phyloP scores from a whole-genome alignment of 1,140 invertebrate species.

The Diorhabda carinulata region DNA sequence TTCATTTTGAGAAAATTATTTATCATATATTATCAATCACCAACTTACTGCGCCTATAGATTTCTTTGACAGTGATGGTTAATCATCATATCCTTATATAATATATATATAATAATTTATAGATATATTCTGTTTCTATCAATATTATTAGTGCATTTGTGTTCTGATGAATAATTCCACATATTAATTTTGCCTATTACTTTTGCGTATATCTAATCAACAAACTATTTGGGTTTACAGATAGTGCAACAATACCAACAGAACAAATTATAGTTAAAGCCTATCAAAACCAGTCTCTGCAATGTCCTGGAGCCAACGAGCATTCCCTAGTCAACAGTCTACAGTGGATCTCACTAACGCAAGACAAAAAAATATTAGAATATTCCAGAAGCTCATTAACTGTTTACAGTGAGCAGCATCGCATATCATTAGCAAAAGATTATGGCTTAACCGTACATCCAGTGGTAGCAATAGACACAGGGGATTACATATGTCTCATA shows the following conservation, averaged over 20 bases:
- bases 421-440: slow-evolving; percentile 12
- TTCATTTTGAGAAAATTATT: too few species aligned
- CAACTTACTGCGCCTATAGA: too few species aligned
- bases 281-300: slow-evolving; percentile 43
- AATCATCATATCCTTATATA: too few species aligned
- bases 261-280: slow-evolving; percentile 11
- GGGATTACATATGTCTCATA: slow-evolving; percentile 64
- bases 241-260: slow-evolving; percentile 3
- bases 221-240: slow-evolving; percentile 8
- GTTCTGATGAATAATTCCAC: too few species aligned
- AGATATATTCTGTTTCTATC: too few species aligned
- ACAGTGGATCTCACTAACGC: slow-evolving; percentile 54
- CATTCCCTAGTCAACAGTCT: slow-evolving; percentile 59
- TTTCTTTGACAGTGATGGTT: too few species aligned
- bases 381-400: slow-evolving; percentile 54
- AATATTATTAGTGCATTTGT: too few species aligned
- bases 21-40: too few species aligned
- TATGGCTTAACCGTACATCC: slow-evolving; percentile 62
- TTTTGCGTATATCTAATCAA: background rate
- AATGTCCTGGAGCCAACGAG: slow-evolving; percentile 63
- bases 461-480: slow-evolving; percentile 58
- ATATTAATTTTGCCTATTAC: too few species aligned
- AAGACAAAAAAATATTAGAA: slow-evolving; percentile 49
- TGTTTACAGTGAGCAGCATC: slow-evolving; percentile 49
- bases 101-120: too few species aligned